phyloP scores from a whole-genome alignment of 2,797 vertebrate species.

The Phyllotis vaccarum region DNA sequence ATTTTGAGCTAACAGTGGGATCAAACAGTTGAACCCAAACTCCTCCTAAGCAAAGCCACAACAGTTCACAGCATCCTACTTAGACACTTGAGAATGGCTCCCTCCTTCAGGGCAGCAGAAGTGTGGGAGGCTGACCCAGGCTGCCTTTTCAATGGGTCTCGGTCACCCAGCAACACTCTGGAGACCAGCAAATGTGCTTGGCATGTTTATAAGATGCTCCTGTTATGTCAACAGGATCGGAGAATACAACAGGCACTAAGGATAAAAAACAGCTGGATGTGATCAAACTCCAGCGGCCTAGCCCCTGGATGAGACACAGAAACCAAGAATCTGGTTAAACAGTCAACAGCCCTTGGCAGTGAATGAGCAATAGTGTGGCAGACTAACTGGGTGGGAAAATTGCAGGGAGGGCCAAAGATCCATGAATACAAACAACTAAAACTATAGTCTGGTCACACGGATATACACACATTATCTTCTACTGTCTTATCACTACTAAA shows the following conservation, averaged over 20 bases:
- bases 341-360: slow-evolving; percentile 36
- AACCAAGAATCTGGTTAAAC: slow-evolving; percentile 30
- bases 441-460: not conserved
- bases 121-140: not conserved
- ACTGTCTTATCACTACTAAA: not conserved
- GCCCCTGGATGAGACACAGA: slow-evolving; percentile 18
- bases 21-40: not conserved
- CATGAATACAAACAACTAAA: not conserved
- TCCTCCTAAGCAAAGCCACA: not conserved
- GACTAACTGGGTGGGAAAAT: not conserved
- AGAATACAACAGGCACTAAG: slow-evolving; percentile 27
- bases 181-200: slow-evolving; percentile 25
- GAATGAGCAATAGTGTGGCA: not conserved
- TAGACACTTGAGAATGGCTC: not conserved
- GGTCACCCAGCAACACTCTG: slow-evolving; percentile 57
- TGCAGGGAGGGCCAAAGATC: not conserved
- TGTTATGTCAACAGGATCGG: slow-evolving; percentile 54
- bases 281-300: slow-evolving; percentile 58
- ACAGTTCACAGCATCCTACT: not conserved
- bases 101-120: not conserved
- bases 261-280: slow-evolving; percentile 68
- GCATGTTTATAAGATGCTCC: slow-evolving; percentile 57
- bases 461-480: not conserved
- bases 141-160: not conserved
- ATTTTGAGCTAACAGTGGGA: not conserved